phyloP scores from a whole-genome alignment of 2,113 vertebrate genomes.

The Ia io region DNA sequence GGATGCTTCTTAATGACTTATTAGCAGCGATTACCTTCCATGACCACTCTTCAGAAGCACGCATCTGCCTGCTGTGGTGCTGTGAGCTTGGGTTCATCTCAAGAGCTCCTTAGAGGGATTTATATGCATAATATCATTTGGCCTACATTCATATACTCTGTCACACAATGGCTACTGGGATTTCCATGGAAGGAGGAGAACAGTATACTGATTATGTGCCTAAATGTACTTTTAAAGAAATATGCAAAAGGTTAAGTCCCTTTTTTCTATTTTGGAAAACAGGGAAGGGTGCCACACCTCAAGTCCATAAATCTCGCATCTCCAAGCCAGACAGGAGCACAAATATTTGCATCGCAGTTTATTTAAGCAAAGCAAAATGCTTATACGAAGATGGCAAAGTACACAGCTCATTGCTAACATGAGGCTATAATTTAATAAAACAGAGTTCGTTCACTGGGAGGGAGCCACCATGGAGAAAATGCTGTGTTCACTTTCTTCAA shows the following conservation, averaged over 20 bases:
- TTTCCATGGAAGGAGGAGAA: background rate
- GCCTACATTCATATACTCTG: background rate
- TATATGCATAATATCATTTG: background rate
- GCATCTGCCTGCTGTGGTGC: background rate
- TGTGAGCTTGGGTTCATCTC: background rate
- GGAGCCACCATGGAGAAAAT: background rate
- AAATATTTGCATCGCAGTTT: background rate
- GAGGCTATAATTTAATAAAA: background rate
- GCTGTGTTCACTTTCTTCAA: background rate
- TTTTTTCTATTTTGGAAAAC: background rate
- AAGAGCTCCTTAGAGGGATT: background rate
- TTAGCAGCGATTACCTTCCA: background rate
- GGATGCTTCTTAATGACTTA: constrained; percentile 32
- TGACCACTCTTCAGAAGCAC: background rate
- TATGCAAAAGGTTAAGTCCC: background rate
- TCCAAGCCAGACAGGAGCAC: background rate
- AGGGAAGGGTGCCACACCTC: rapidly evolving
- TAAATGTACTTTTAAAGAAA: background rate
- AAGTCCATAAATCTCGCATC: background rate
- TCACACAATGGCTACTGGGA: background rate
- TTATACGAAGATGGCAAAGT: background rate
- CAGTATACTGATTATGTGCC: background rate
- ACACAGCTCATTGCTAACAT: background rate
- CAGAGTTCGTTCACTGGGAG: background rate
- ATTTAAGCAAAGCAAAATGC: background rate